A percentile compares a stretch with the other conserved stretches of the same genome.
Conservation (phyloP, 2,113 vertebrate genomes). For the Cebus imitator region DNA sequence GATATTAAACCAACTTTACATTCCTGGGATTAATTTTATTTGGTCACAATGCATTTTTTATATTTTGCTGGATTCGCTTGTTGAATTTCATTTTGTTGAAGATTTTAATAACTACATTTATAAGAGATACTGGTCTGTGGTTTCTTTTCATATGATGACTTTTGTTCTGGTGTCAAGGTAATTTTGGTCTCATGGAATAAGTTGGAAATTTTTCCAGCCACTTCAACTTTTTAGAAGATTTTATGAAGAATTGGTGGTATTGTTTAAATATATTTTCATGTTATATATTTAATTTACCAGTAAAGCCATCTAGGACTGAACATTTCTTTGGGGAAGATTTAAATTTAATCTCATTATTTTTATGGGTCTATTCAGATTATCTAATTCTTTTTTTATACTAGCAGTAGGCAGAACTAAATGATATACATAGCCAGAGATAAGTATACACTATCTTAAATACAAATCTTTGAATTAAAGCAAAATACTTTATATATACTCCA, state of each 20-base stretch:
- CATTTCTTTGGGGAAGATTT: background rate
- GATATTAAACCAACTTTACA: background rate
- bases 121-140: background rate
- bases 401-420: background rate
- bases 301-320: background rate
- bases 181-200: background rate
- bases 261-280: background rate
- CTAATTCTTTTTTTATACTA: background rate
- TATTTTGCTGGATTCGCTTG: background rate
- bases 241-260: background rate
- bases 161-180: background rate
- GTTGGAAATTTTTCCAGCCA: background rate
- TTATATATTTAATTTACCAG: background rate
- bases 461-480: background rate
- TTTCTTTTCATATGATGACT: background rate
- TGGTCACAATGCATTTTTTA: background rate
- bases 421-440: background rate
- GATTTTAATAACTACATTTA: background rate
- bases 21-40: background rate
- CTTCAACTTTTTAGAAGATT: background rate
- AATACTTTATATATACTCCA: background rate
- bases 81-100: background rate
- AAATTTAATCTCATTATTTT: background rate
- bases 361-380: background rate
- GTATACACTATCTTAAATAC: background rate